These are phyloP conservation scores for Osmoderma eremita DNA, from an alignment of 2,888 invertebrate genomes.

Conservation along the genomic window DNA sequence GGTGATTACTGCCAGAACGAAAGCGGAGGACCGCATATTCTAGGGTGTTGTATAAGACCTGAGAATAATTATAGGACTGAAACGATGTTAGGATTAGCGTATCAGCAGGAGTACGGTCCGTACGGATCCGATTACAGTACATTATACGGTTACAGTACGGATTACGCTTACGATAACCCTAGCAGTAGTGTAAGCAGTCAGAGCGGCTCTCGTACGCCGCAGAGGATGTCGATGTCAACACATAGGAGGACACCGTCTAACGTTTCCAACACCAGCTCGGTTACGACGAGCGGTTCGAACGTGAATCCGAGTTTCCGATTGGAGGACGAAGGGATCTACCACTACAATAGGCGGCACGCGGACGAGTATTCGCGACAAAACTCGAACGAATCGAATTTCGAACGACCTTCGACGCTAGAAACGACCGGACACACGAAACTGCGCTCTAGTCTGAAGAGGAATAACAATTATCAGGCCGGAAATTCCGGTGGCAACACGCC, in stretches of 20 bases:
- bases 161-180: conserved; percentile 70
- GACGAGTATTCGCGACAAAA: conserved; percentile 61
- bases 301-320: conserved; percentile 72
- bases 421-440: conserved; percentile 73
- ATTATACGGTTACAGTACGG: conserved; percentile 62
- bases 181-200: conserved; percentile 65
- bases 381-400: conserved; percentile 65
- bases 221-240: conserved; percentile 62
- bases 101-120: conserved; percentile 56
- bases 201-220: conserved; percentile 62
- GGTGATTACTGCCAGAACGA: conserved; percentile 61
- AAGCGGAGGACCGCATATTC: conserved; percentile 54
- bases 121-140: conserved; percentile 62
- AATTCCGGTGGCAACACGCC: conserved; percentile 68
- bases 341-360: conserved; percentile 35
- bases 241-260: conserved; percentile 85
- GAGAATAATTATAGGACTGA: conserved; percentile 53
- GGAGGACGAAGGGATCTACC: conserved; percentile 59
- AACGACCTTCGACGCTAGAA: conserved; percentile 73
- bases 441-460: conserved; percentile 82
- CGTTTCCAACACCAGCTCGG: conserved; percentile 72
- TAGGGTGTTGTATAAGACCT: conserved; percentile 54
- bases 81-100: conserved; percentile 53
- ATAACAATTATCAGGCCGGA: conserved; percentile 60
- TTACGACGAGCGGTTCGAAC: conserved; percentile 68